Conservation (phyloP, 1,140 invertebrate genomes). For the Psilanteris sp. region DNA sequence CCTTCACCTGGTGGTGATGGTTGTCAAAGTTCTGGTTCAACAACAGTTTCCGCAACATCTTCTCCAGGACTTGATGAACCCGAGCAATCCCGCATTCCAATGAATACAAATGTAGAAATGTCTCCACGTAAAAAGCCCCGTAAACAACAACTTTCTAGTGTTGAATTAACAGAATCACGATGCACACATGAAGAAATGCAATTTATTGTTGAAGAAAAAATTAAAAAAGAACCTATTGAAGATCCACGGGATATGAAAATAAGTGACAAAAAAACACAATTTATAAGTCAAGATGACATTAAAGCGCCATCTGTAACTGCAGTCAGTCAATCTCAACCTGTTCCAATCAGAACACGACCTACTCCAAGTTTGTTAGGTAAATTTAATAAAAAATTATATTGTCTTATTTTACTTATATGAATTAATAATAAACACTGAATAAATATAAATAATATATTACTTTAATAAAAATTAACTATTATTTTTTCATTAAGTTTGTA, state of each 20-base stretch:
- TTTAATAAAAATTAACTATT: slow-evolving; percentile 2
- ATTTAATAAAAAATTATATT: too few relatives aligned
- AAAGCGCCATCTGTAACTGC: not conserved
- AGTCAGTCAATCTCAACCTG: slow-evolving; percentile 42
- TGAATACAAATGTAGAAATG: slow-evolving; percentile 77
- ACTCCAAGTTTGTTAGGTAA: slow-evolving; percentile 74
- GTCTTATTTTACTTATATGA: too few relatives aligned
- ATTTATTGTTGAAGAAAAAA: slow-evolving; percentile 82
- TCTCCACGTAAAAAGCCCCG: slow-evolving; percentile 81
- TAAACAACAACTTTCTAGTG: slow-evolving; percentile 76
- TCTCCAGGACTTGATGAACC: slow-evolving; percentile 85
- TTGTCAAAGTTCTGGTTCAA: slow-evolving; percentile 84
- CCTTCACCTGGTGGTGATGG: slow-evolving; percentile 79
- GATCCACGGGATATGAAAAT: slow-evolving; percentile 65
- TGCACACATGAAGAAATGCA: slow-evolving; percentile 86
- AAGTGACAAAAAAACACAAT: slow-evolving; percentile 66
- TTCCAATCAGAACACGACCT: slow-evolving; percentile 69
- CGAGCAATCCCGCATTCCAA: slow-evolving; percentile 76
- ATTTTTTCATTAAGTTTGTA: too few relatives aligned
- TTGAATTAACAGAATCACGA: slow-evolving; percentile 75
- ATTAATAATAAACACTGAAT: too few relatives aligned
- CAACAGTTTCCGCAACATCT: slow-evolving; percentile 88
- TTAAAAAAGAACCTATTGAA: slow-evolving; percentile 78
- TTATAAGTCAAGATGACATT: slow-evolving; percentile 35
- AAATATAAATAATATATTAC: too few relatives aligned